These are phyloP conservation scores for Harpagus bidentatus DNA, from an alignment of 2,113 vertebrate genomes.

Conservation along the genomic window DNA sequence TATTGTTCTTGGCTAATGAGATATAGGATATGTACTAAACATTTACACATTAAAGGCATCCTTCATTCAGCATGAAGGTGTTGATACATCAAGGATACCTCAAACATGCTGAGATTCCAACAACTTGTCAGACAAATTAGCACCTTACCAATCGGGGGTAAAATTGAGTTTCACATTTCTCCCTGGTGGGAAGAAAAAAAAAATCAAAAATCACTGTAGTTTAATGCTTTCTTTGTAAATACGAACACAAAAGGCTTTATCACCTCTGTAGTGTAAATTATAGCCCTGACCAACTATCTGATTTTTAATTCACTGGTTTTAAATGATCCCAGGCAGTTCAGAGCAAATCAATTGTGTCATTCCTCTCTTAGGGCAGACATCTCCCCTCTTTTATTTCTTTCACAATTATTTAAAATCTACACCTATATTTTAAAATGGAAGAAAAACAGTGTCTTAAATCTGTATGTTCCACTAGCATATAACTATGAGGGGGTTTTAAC, in stretches of 20 bases:
- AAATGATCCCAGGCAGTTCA: conserved; percentile 54
- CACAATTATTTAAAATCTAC: background rate
- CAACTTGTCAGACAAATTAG: conserved; percentile 91
- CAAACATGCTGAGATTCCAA: conserved; percentile 86
- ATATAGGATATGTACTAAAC: conserved; percentile 81
- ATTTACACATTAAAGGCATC: conserved; percentile 79
- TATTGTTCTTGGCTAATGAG: conserved; percentile 81
- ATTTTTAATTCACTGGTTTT: conserved; percentile 67
- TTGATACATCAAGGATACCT: conserved; percentile 92
- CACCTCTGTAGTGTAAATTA: conserved; percentile 55
- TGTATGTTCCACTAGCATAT: background rate
- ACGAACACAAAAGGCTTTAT: conserved; percentile 43
- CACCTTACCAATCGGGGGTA: conserved; percentile 80
- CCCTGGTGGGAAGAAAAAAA: conserved; percentile 62
- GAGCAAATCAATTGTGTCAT: conserved; percentile 9
- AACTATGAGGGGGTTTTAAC: background rate
- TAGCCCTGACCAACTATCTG: conserved; percentile 16
- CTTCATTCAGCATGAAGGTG: conserved; percentile 86
- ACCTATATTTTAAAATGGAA: background rate
- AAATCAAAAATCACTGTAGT: conserved; percentile 60
- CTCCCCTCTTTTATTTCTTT: background rate
- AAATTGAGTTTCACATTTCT: conserved; percentile 81
- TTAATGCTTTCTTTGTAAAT: conserved; percentile 62
- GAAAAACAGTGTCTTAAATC: background rate
- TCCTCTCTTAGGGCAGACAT: background rate